These are phyloP conservation scores for Mormoops blainvillei DNA, from an alignment of 2,113 vertebrate species.

Conservation along the genomic window DNA sequence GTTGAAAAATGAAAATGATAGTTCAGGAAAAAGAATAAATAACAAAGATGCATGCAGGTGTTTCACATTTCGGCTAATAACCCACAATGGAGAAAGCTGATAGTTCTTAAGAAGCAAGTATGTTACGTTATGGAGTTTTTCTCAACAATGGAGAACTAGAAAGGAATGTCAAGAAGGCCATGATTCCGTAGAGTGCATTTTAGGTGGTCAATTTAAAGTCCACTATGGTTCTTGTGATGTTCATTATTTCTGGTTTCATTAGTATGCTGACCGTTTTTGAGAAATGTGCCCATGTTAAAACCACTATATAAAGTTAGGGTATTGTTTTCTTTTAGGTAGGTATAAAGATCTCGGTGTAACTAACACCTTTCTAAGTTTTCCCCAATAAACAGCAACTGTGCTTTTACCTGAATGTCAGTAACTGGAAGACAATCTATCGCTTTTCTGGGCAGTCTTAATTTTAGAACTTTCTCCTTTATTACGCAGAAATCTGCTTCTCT, in stretches of 20 bases:
- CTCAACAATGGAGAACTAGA: not conserved
- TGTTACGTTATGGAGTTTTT: not conserved
- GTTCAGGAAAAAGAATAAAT: not conserved
- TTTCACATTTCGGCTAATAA: not conserved
- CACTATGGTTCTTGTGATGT: not conserved
- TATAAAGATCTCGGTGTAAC: not conserved
- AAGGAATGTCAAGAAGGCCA: not conserved
- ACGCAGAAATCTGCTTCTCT: not conserved
- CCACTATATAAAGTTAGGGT: not conserved
- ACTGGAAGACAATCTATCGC: not conserved
- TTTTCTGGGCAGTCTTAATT: not conserved
- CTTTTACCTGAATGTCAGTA: not conserved
- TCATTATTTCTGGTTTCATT: not conserved
- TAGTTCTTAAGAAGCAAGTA: not conserved
- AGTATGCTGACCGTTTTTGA: not conserved
- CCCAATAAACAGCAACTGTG: not conserved
- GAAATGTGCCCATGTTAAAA: not conserved
- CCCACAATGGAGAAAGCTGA: not conserved
- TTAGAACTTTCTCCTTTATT: not conserved
- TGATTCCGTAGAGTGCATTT: not conserved
- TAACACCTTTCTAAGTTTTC: not conserved
- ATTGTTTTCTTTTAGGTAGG: not conserved
- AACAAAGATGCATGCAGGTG: constrained; percentile 5
- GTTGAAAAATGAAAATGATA: not conserved
- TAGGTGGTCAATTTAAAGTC: not conserved